These are phyloP conservation scores for Sinocyclocheilus grahami DNA, from an alignment of 2,113 vertebrate genomes.

Conservation along the genomic window DNA sequence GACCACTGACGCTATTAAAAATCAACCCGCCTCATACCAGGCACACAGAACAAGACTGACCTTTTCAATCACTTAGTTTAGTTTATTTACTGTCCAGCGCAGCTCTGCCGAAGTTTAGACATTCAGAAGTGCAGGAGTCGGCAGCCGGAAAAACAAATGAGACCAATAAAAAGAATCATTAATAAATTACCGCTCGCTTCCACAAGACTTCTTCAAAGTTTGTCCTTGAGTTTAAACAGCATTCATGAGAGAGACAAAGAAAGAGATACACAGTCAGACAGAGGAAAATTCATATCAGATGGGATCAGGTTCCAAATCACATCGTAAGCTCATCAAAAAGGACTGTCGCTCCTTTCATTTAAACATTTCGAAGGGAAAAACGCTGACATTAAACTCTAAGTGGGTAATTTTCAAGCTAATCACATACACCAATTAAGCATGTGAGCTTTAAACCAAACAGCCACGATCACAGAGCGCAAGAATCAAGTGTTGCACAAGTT, in stretches of 20 bases:
- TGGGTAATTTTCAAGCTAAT: slow-evolving; percentile 24
- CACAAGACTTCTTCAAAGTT: neutral
- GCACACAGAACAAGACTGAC: neutral
- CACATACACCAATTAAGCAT: slow-evolving; percentile 9
- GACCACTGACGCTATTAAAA: neutral
- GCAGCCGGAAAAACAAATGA: neutral
- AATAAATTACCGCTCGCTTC: neutral
- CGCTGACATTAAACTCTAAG: slow-evolving; percentile 27
- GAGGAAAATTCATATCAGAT: neutral
- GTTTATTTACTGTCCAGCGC: slow-evolving; percentile 14
- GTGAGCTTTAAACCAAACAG: slow-evolving; percentile 37
- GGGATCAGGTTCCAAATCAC: neutral
- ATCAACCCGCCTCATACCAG: neutral
- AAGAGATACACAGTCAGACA: neutral
- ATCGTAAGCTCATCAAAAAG: neutral
- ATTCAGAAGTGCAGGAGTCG: neutral
- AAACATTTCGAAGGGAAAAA: slow-evolving; percentile 6
- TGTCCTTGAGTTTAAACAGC: slow-evolving; percentile 1
- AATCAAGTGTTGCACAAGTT: slow-evolving; percentile 28
- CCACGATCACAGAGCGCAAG: neutral
- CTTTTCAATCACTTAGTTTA: neutral
- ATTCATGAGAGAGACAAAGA: neutral
- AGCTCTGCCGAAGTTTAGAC: neutral
- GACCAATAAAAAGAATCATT: slow-evolving; percentile 1
- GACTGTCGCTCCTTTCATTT: neutral